Conservation (phyloP, 2,797 vertebrate genomes). For the Potorous gilbertii region DNA sequence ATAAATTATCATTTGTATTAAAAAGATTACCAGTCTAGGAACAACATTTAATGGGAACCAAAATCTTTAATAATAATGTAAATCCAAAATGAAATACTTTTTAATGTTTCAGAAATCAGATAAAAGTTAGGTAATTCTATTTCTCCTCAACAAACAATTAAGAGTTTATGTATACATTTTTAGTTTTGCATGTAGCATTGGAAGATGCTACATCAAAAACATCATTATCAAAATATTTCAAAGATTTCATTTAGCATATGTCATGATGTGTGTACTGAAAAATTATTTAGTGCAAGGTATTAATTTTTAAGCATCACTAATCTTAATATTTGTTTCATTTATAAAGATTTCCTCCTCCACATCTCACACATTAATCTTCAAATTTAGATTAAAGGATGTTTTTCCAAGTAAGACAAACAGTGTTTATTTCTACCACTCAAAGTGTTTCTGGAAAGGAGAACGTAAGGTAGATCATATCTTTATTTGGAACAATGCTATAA, state of each 20-base stretch:
- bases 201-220: background rate
- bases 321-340: conserved; percentile 29
- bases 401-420: background rate
- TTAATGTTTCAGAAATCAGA: background rate
- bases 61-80: background rate
- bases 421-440: background rate
- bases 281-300: background rate
- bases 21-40: too few species aligned
- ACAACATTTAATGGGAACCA: too few species aligned
- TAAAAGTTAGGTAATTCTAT: background rate
- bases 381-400: conserved; percentile 3
- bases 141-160: background rate
- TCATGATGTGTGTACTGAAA: background rate
- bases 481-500: background rate
- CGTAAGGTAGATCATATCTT: conserved; percentile 8
- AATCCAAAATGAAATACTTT: too few species aligned
- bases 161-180: background rate
- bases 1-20: too few species aligned
- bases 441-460: background rate
- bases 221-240: background rate
- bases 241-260: background rate
- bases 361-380: conserved; percentile 8
- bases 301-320: background rate
- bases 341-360: background rate
- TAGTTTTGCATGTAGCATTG: background rate